phyloP scores from a whole-genome alignment of 2,888 invertebrate species.

The Tenthredo notha region DNA sequence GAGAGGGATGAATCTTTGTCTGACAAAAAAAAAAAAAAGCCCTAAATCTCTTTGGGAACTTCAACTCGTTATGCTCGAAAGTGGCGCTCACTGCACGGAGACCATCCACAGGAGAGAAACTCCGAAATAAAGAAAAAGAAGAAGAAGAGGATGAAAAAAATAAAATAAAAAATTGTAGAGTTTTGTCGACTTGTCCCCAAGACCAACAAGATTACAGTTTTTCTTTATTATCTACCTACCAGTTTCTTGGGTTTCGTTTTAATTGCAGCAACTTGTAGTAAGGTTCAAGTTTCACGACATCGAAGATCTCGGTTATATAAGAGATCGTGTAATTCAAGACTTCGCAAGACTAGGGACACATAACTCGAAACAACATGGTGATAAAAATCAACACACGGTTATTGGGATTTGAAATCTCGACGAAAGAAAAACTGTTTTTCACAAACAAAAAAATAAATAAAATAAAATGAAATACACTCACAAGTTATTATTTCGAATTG shows the following conservation, averaged over 20 bases:
- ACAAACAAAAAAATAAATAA: not conserved
- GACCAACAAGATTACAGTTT: not conserved
- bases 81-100: not conserved
- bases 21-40: slow-evolving; percentile 43
- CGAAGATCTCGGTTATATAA: not conserved
- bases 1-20: slow-evolving; percentile 36
- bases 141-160: too few species aligned
- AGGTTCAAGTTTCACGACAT: not conserved
- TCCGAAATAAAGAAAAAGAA: not conserved
- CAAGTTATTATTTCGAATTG: not conserved
- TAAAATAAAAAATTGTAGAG: not conserved
- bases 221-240: not conserved
- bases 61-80: slow-evolving; percentile 27
- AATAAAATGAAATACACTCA: not conserved
- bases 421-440: not conserved
- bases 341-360: not conserved
- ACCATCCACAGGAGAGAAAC: not conserved
- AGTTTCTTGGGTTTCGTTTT: not conserved
- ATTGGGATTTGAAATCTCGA: not conserved
- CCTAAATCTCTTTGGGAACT: slow-evolving; percentile 13
- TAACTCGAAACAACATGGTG: not conserved
- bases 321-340: not conserved
- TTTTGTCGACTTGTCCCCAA: not conserved
- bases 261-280: not conserved
- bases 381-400: not conserved